Conservation (phyloP, 2,113 vertebrate species). For the Paracanthobrama guichenoti region DNA sequence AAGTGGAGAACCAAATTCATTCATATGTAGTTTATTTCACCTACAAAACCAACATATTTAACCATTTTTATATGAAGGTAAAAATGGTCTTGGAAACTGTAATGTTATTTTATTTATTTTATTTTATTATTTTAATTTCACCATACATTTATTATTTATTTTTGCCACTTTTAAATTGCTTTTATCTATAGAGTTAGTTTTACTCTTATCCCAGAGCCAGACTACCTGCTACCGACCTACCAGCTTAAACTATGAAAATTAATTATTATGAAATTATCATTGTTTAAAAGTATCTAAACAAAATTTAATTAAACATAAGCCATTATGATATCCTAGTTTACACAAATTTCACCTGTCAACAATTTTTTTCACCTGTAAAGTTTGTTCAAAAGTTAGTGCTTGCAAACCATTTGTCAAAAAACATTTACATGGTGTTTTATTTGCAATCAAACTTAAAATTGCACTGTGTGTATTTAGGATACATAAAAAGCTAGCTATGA, state of each 20-base stretch:
- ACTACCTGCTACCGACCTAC: background rate
- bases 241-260: background rate
- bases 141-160: background rate
- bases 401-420: background rate
- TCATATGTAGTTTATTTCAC: background rate
- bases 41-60: background rate
- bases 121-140: background rate
- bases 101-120: background rate
- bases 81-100: background rate
- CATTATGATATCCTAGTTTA: background rate
- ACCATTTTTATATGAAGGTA: background rate
- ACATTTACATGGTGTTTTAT: too few species aligned
- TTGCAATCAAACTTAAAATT: background rate
- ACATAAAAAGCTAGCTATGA: background rate
- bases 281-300: background rate
- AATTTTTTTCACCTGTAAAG: background rate
- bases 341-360: background rate
- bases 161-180: background rate
- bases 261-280: background rate
- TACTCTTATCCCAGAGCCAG: background rate
- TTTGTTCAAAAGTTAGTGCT: background rate
- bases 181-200: background rate
- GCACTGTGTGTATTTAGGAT: background rate
- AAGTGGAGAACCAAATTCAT: background rate
- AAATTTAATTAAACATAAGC: background rate